These are phyloP conservation scores for Hylaea fasciaria DNA, from an alignment of 2,888 invertebrate species.

Conservation along the genomic window DNA sequence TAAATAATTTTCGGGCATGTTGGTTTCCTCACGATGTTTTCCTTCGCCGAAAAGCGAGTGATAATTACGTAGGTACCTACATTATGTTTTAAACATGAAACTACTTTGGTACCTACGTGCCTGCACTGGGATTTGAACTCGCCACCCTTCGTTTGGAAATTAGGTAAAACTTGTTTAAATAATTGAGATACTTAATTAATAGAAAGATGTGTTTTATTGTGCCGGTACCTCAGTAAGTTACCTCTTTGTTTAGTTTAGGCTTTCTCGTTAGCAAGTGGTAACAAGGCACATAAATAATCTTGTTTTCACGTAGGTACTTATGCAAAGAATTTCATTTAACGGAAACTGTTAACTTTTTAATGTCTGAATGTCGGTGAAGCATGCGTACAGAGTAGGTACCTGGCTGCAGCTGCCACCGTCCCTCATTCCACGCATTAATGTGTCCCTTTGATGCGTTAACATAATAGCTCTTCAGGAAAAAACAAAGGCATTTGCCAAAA, in stretches of 20 bases:
- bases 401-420: constrained; percentile 44
- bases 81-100: too few relatives aligned
- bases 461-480: constrained; percentile 51
- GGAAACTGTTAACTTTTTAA: constrained; percentile 26
- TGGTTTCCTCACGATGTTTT: too few relatives aligned
- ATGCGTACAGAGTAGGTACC: constrained; percentile 20
- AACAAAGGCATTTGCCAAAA: constrained; percentile 60
- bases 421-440: constrained; percentile 43
- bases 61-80: too few relatives aligned
- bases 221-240: not conserved
- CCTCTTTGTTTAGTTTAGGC: not conserved
- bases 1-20: too few relatives aligned
- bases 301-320: not conserved
- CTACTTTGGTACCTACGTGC: too few relatives aligned
- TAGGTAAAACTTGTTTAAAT: too few relatives aligned
- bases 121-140: too few relatives aligned
- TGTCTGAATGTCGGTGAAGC: constrained; percentile 14
- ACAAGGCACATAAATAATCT: not conserved
- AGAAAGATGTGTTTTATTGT: not conserved
- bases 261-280: not conserved
- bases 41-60: too few relatives aligned
- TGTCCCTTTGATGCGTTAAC: constrained; percentile 53
- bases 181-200: too few relatives aligned
- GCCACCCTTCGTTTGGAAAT: too few relatives aligned
- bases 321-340: constrained; percentile 14